phyloP scores from a whole-genome alignment of 2,797 vertebrate species.

The Antrozous pallidus region DNA sequence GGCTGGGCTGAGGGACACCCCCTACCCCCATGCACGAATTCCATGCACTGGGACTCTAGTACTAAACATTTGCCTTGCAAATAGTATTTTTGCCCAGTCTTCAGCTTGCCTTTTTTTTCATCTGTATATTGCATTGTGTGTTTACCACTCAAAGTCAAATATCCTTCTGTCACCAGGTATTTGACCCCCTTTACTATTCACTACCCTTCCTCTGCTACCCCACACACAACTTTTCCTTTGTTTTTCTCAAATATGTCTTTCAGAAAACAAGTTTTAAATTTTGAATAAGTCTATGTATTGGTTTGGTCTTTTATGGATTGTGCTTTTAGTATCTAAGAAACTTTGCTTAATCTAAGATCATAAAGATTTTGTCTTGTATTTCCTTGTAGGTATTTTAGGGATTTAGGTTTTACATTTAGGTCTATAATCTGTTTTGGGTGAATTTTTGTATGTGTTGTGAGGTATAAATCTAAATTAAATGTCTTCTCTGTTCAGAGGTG shows the following conservation, averaged over 20 bases:
- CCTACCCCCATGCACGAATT: no score
- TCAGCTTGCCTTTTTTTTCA: background rate
- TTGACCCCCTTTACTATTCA: background rate
- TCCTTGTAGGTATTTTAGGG: background rate
- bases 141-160: background rate
- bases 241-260: background rate
- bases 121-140: background rate
- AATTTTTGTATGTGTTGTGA: background rate
- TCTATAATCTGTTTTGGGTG: background rate
- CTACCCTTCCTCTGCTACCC: background rate
- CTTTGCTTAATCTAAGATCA: background rate
- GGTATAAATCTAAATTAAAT: background rate
- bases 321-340: background rate
- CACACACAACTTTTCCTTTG: background rate
- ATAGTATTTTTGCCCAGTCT: background rate
- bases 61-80: background rate
- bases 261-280: background rate
- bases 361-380: background rate
- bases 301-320: background rate
- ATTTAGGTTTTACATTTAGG: background rate
- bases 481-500: background rate
- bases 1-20: no score
- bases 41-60: no score
- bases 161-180: background rate
- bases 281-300: background rate